Percentiles rank a stretch among this genome's conserved stretches.
Evolutionary conservation across 1,140 invertebrate species (phyloP).

Genomic region (Liolophura sinensis): DNA sequence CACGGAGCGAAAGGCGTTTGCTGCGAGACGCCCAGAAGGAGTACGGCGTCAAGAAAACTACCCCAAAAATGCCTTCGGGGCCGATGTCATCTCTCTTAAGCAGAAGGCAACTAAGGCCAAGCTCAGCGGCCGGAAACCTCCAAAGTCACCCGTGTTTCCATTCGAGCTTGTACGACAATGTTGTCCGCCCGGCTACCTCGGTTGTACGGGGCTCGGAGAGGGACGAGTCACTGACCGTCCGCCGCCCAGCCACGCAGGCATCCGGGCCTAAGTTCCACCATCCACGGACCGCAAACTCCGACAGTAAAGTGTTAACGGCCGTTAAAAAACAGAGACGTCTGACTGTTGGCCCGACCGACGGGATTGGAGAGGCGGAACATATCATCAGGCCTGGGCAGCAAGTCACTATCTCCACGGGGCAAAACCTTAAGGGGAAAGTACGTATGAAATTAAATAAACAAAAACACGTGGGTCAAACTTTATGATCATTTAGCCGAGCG

Average conservation of each 20-base stretch:
- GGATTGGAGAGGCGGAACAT: constrained; percentile 30
- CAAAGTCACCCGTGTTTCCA: constrained; percentile 45
- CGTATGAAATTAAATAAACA: constrained; percentile 34
- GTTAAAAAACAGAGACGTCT: constrained; percentile 32
- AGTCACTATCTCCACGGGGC: too few species aligned
- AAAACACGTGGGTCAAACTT: constrained; percentile 18
- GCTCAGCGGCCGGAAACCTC: constrained; percentile 47
- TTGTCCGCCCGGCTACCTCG: constrained; percentile 41
- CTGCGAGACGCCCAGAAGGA: too few species aligned
- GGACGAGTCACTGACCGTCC: constrained; percentile 15
- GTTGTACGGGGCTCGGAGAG: constrained; percentile 9
- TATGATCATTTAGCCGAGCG: constrained; percentile 10
- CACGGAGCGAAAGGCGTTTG: too few species aligned
- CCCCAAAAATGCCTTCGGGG: too few species aligned
- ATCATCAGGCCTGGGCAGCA: constrained; percentile 24
- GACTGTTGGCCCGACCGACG: constrained; percentile 33
- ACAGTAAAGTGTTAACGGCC: constrained; percentile 17
- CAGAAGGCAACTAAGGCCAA: constrained; percentile 38
- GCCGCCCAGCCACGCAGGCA: constrained; percentile 37
- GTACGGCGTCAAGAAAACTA: too few species aligned
- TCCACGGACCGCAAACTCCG: constrained; percentile 16
- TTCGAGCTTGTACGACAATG: constrained; percentile 37
- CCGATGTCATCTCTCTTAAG: too few species aligned
- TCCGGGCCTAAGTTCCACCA: constrained; percentile 17
- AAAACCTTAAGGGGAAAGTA: constrained; percentile 15